These are phyloP conservation scores for Amia ocellicauda DNA, from an alignment of 2,113 vertebrate genomes.

Conservation along the genomic window DNA sequence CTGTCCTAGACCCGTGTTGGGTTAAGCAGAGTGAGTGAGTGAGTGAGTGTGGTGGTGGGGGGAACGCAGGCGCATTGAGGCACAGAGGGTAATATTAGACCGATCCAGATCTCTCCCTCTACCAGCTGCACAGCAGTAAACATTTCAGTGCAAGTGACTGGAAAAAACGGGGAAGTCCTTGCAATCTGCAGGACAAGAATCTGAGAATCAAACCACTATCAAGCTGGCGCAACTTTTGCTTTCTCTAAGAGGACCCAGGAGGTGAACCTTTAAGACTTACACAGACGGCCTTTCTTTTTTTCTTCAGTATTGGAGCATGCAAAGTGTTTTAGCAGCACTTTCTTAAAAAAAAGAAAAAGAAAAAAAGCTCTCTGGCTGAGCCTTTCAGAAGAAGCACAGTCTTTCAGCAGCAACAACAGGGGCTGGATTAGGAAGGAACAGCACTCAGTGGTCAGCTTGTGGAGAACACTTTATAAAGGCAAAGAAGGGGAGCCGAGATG, in stretches of 20 bases:
- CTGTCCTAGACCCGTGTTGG: background rate
- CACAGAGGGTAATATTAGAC: conserved; percentile 52
- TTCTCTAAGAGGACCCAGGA: conserved; percentile 15
- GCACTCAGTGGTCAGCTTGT: conserved; percentile 2
- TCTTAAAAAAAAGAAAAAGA: too few species aligned
- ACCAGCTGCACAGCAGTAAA: conserved; percentile 59
- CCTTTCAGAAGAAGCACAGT: too few species aligned
- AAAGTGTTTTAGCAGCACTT: too few species aligned
- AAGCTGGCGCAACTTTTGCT: background rate
- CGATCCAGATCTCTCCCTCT: conserved; percentile 43
- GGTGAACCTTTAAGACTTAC: background rate
- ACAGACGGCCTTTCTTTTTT: too few species aligned
- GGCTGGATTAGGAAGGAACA: conserved; percentile 35
- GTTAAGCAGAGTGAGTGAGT: background rate
- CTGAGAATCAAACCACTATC: conserved; percentile 2
- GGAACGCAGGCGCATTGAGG: conserved; percentile 62
- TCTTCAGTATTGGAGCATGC: too few species aligned
- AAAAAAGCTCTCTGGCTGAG: too few species aligned
- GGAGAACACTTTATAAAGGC: background rate
- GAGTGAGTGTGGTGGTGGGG: background rate
- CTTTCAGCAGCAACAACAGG: conserved; percentile 29
- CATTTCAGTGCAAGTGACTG: conserved; percentile 39
- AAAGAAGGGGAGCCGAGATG: conserved; percentile 52
- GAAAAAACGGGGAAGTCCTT: conserved; percentile 10
- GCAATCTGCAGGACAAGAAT: conserved; percentile 23